Evolutionary conservation across 2,113 vertebrate genomes (phyloP).

Genomic region (mouse (Mus musculus)): DNA sequence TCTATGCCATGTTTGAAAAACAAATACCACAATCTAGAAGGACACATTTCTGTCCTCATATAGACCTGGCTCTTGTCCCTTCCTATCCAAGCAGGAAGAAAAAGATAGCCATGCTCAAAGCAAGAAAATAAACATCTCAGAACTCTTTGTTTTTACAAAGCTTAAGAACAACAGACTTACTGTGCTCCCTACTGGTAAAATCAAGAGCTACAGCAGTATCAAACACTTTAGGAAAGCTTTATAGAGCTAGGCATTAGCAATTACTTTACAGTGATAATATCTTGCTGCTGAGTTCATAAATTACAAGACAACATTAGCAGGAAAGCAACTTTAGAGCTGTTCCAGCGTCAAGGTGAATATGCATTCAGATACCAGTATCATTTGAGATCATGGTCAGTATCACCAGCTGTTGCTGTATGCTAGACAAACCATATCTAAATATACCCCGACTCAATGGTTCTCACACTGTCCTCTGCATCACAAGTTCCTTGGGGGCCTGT

Average conservation of each 20-base stretch:
- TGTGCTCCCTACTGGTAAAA: conserved; percentile 40
- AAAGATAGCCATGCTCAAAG: conserved; percentile 8
- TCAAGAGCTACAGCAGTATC: conserved; percentile 66
- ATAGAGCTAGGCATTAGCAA: conserved; percentile 11
- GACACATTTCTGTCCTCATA: background rate
- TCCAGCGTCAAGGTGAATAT: conserved; percentile 9
- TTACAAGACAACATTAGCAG: background rate
- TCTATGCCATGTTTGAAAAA: conserved; percentile 62
- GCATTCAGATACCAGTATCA: background rate
- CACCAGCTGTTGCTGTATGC: background rate
- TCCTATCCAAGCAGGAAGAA: background rate
- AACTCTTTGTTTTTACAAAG: conserved; percentile 40
- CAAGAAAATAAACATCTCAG: conserved; percentile 44
- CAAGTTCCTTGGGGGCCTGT: background rate
- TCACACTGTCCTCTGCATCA: conserved; percentile 24
- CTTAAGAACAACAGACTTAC: conserved; percentile 42
- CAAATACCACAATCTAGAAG: background rate
- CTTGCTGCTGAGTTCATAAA: conserved; percentile 35
- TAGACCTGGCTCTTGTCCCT: background rate
- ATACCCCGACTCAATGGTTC: background rate
- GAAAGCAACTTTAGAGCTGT: conserved; percentile 5
- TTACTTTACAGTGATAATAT: conserved; percentile 49
- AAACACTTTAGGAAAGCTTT: conserved; percentile 44
- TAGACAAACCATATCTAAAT: conserved; percentile 38
- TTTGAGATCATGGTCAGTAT: conserved; percentile 4